A percentile compares a stretch with the other conserved stretches of the same genome.
phyloP scores from a whole-genome alignment of 2,797 vertebrate species.

The Clarias pachynema region DNA sequence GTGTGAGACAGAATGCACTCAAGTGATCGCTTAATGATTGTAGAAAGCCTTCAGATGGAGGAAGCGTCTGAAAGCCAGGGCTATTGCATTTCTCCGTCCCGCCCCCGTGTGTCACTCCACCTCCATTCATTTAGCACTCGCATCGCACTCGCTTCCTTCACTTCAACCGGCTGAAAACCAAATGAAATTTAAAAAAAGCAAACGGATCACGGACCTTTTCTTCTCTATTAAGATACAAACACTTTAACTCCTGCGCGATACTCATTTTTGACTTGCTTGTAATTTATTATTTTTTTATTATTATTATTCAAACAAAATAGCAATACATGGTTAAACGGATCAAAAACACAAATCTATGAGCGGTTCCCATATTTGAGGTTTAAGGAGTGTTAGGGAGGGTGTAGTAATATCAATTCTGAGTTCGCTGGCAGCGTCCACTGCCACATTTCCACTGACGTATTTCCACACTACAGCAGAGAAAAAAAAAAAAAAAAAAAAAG shows the following conservation, averaged over 20 bases:
- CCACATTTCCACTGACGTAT: not conserved
- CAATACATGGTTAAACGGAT: not conserved
- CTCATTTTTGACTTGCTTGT: not conserved
- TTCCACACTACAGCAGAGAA: not conserved
- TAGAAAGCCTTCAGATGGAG: conserved; percentile 31
- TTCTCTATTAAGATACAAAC: not conserved
- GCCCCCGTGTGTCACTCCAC: conserved; percentile 9
- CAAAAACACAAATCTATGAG: not conserved
- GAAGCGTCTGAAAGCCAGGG: conserved; percentile 56
- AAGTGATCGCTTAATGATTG: conserved; percentile 22
- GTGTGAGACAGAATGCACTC: conserved; percentile 17
- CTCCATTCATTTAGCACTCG: conserved; percentile 33
- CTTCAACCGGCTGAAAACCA: not conserved
- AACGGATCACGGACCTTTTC: not conserved
- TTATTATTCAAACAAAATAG: not conserved
- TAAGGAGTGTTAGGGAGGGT: not conserved
- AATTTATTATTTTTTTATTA: not conserved
- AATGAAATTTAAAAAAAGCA: not conserved
- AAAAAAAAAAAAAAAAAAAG: not conserved
- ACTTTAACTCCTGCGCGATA: not conserved
- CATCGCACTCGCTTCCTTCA: not conserved
- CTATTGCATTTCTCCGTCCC: conserved; percentile 64
- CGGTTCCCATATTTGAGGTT: not conserved
- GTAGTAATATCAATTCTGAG: not conserved
- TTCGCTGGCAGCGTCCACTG: not conserved